Conservation (phyloP, 2,113 vertebrate species). For the Melanerpes formicivorus region DNA sequence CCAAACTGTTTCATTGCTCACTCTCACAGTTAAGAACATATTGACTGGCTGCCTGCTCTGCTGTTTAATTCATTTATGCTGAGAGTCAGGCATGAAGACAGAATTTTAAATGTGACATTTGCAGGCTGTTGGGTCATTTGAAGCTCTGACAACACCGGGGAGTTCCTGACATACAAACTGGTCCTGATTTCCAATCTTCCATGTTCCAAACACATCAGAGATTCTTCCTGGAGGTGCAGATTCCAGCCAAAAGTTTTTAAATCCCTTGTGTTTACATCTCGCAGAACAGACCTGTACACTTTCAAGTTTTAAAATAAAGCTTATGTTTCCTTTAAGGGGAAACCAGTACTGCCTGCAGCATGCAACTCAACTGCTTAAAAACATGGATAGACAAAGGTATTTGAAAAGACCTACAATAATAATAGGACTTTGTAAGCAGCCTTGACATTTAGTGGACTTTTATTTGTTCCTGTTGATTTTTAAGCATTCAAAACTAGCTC, state of each 20-base stretch:
- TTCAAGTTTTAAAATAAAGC: constrained; percentile 61
- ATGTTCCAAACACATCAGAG: constrained; percentile 71
- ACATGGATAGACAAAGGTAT: constrained; percentile 28
- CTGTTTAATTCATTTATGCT: constrained; percentile 84
- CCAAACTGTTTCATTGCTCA: constrained; percentile 75
- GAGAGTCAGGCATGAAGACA: constrained; percentile 77
- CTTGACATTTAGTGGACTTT: constrained; percentile 7
- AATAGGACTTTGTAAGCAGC: constrained; percentile 16
- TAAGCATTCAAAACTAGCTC: neutral
- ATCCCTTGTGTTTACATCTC: constrained; percentile 53
- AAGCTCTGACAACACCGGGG: constrained; percentile 76
- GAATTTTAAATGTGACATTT: constrained; percentile 87
- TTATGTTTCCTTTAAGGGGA: constrained; percentile 61
- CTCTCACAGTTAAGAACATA: constrained; percentile 78
- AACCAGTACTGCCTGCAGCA: constrained; percentile 38
- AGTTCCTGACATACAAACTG: constrained; percentile 79
- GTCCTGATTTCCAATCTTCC: constrained; percentile 75
- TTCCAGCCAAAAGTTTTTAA: constrained; percentile 62
- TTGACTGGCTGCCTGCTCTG: constrained; percentile 80
- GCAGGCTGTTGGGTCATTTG: constrained; percentile 80
- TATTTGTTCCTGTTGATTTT: constrained; percentile 26
- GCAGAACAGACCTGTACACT: constrained; percentile 35
- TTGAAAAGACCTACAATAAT: constrained; percentile 27
- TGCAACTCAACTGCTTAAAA: constrained; percentile 18
- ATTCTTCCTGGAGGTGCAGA: constrained; percentile 40